phyloP scores from a whole-genome alignment of 1,140 invertebrate genomes.

The Thaumatotibia leucotreta region DNA sequence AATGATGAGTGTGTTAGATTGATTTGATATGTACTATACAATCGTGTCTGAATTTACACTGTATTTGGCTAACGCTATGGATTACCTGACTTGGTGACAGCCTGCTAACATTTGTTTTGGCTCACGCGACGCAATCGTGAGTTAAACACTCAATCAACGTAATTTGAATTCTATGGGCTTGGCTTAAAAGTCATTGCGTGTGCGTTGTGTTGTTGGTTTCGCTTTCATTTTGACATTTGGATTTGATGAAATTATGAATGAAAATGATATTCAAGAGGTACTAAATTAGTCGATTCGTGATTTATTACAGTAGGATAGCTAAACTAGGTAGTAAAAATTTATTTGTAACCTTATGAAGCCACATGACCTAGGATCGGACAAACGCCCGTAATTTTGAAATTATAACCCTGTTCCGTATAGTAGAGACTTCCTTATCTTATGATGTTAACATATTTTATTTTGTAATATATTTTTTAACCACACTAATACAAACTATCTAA shows the following conservation, averaged over 20 bases:
- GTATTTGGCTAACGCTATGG: constrained; percentile 33
- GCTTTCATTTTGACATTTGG: neutral
- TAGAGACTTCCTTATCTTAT: too few species aligned
- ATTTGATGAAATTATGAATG: neutral
- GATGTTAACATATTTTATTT: too few species aligned
- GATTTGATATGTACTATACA: constrained; percentile 13
- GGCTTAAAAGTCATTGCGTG: neutral
- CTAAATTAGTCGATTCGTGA: too few species aligned
- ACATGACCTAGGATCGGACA: too few species aligned
- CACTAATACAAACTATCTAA: too few species aligned
- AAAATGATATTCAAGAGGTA: neutral
- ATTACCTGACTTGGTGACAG: constrained; percentile 45
- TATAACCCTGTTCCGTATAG: too few species aligned
- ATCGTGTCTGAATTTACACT: neutral
- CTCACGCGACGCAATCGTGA: constrained; percentile 28
- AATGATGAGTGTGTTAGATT: too few species aligned
- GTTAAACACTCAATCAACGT: neutral
- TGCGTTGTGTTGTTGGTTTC: neutral
- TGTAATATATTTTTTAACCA: too few species aligned
- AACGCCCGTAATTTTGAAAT: too few species aligned
- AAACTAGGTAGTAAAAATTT: too few species aligned
- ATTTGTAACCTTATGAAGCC: too few species aligned
- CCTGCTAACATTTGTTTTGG: constrained; percentile 39
- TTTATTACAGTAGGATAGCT: too few species aligned
- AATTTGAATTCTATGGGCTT: neutral